Evolutionary conservation across 37 sponge, comb jelly and placozoan species (phyloP), one percentile per base, ranked within the genome.

Genomic region (Geodia barretti): DNA sequence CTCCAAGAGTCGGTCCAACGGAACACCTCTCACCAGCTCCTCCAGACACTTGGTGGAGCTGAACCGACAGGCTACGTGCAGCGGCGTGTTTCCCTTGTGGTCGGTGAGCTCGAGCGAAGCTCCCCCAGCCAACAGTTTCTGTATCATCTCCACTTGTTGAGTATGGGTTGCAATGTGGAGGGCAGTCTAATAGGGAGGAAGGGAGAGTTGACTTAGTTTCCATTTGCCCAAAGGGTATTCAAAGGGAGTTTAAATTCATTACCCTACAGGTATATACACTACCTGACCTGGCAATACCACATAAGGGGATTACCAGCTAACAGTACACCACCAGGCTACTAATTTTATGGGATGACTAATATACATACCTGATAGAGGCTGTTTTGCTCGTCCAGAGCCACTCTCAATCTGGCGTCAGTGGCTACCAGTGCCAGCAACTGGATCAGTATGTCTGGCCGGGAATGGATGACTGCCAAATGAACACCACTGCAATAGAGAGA

Each of bases 11-110:
- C 47, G 62, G 29, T 68, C 40, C 29, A 76, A 34, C 8, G 83
- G 38, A 7, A 76, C 82, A 43, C 60, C 66, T 41, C 42, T 39
- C 1, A 79, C 35, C 0, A 91, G 74, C 5, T 86, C 92, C 5
- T 91, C 88, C 68, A 94, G 70, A 32, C 80, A 79, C 37, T 77
- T 76, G 4, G 74, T 38, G 0, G 79, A 73, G 39, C 77, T 84
- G 64, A 89, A 76, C 34, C 30, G 28, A 28, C 88, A 87, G 24
- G 89, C 89, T 3, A 95, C 75, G 68, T 95, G 95, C 7, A 90
- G 62, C 26, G 95, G 89, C 23, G 92, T 95, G 79, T 95, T 95
- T 33, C 95, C 95, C 39, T 91, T 87, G 54, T 85, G 87, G 65
- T 95, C 95, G 24, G 74, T 62, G 35, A 91, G 29, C 62, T 81